These are phyloP conservation scores for Altica lythri DNA, from an alignment of 2,888 invertebrate species.

Conservation along the genomic window DNA sequence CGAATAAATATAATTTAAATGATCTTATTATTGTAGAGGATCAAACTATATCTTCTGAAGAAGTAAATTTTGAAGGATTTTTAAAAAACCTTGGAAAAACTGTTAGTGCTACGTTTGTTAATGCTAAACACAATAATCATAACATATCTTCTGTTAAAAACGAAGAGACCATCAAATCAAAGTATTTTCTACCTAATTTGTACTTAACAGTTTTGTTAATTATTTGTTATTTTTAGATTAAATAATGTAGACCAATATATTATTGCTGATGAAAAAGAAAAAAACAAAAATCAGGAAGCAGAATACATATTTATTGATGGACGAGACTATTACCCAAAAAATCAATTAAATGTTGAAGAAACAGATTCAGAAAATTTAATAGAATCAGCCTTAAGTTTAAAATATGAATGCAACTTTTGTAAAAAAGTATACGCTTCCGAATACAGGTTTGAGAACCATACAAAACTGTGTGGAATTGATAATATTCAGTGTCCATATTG, in stretches of 20 bases:
- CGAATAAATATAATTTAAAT: slow-evolving; percentile 41
- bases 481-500: slow-evolving; percentile 18
- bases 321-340: no score
- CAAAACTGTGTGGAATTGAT: slow-evolving; percentile 20
- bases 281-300: background rate
- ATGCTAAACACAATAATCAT: slow-evolving; percentile 2
- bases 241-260: slow-evolving; percentile 8
- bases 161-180: no score
- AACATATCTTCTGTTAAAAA: background rate
- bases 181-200: no score
- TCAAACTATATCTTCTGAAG: slow-evolving; percentile 26
- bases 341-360: no score
- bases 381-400: slow-evolving; percentile 13
- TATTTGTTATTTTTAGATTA: slow-evolving; percentile 4
- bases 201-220: no score
- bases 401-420: slow-evolving; percentile 12
- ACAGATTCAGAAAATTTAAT: slow-evolving; percentile 17
- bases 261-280: slow-evolving; percentile 3
- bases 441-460: slow-evolving; percentile 26
- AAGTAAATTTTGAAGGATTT: slow-evolving; percentile 39
- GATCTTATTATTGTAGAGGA: slow-evolving; percentile 42
- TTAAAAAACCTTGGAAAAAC: slow-evolving; percentile 43
- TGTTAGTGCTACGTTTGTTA: slow-evolving; percentile 41
- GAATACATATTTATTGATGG: background rate
- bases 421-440: slow-evolving; percentile 9